Conservation (phyloP, 2,797 vertebrate species). For the Bradypodion ventrale region DNA sequence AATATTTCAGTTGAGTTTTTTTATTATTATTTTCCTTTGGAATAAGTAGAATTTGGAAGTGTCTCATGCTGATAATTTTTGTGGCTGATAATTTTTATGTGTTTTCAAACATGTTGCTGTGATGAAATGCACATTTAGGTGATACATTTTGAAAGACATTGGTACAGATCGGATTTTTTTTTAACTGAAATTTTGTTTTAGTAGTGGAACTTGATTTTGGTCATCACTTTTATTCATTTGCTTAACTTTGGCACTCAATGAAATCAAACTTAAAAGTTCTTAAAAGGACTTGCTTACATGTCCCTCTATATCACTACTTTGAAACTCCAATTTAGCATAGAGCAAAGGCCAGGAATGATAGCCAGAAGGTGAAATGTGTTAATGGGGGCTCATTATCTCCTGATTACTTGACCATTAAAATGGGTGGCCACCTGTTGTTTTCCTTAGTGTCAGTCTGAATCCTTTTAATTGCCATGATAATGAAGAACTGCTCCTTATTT, state of each 20-base stretch:
- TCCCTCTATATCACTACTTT: background rate
- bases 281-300: background rate
- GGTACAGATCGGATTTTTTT: background rate
- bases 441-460: constrained; percentile 30
- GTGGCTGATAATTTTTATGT: background rate
- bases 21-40: background rate
- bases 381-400: constrained; percentile 50
- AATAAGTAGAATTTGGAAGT: background rate
- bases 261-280: background rate
- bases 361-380: constrained; percentile 38
- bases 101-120: background rate
- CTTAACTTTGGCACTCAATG: background rate
- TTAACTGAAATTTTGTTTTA: background rate
- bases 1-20: background rate
- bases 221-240: background rate
- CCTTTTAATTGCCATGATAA: background rate
- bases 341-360: background rate
- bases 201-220: background rate
- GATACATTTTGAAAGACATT: background rate
- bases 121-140: background rate
- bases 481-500: background rate
- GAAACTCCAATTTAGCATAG: background rate
- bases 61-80: background rate
- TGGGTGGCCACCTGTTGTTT: constrained; percentile 42
- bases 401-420: constrained; percentile 51